phyloP scores from a whole-genome alignment of 2,888 invertebrate species.

The Epinotia ramella region DNA sequence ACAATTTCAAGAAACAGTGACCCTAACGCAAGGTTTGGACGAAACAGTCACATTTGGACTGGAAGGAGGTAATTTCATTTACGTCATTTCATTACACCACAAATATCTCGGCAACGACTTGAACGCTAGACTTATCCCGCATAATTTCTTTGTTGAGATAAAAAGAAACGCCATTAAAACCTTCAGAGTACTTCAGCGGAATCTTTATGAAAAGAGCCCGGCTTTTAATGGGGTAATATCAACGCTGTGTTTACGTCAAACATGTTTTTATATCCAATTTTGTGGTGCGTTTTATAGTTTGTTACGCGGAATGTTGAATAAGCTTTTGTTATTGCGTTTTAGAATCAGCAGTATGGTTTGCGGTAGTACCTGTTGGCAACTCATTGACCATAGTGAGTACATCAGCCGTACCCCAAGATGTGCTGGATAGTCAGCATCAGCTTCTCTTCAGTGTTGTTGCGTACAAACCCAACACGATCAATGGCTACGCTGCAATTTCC shows the following conservation, averaged over 20 bases:
- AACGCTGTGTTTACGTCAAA: constrained; percentile 8
- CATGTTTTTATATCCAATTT: constrained; percentile 24
- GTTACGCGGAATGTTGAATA: neutral
- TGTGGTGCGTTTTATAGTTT: constrained; percentile 25
- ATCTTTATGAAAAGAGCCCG: constrained; percentile 22
- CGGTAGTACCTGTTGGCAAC: constrained; percentile 46
- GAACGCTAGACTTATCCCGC: neutral
- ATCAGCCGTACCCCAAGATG: constrained; percentile 49
- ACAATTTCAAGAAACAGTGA: constrained; percentile 56
- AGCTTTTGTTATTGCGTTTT: constrained; percentile 20
- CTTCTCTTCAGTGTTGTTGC: constrained; percentile 57
- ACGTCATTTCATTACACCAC: neutral
- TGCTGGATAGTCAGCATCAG: constrained; percentile 54
- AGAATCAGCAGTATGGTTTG: constrained; percentile 54
- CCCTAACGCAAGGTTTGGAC: constrained; percentile 60
- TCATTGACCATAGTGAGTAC: constrained; percentile 45
- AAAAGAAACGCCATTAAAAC: constrained; percentile 12
- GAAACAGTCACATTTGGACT: constrained; percentile 58
- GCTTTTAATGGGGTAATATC: constrained; percentile 28
- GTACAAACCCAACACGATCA: constrained; percentile 49
- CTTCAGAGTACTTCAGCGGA: constrained; percentile 7
- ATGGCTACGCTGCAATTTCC: constrained; percentile 55
- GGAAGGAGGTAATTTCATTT: constrained; percentile 57
- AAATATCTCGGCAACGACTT: neutral
- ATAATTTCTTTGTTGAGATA: constrained; percentile 11